Conservation (phyloP, 2,888 invertebrate genomes). For the Heterodera filipjevi region DNA sequence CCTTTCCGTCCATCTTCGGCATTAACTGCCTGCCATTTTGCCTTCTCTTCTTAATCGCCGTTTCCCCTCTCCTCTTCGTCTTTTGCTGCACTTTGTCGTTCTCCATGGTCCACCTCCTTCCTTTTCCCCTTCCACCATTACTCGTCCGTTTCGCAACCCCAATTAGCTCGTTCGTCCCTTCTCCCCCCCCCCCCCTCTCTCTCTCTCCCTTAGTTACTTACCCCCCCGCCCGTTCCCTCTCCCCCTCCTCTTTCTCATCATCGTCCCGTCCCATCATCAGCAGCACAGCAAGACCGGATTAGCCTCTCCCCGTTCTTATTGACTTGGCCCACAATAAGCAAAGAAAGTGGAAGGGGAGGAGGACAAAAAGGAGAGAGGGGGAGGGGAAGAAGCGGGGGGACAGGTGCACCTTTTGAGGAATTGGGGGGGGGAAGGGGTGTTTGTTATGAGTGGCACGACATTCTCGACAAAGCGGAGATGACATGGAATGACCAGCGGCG, state of each 20-base stretch:
- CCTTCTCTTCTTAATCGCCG: too few species aligned
- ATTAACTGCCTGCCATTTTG: too few species aligned
- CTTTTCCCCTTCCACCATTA: neutral
- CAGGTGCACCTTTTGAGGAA: conserved; percentile 4
- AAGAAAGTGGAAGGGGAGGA: conserved; percentile 3
- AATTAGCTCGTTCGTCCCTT: neutral
- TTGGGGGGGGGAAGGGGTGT: neutral
- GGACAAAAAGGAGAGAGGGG: neutral
- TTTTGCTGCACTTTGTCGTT: too few species aligned
- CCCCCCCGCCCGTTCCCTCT: too few species aligned
- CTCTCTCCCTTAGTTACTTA: too few species aligned
- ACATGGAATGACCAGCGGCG: neutral
- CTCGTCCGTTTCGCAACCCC: conserved; percentile 11
- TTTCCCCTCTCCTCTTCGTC: too few species aligned
- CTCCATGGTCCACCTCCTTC: too few species aligned
- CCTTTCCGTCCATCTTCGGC: too few species aligned
- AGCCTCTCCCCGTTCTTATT: neutral
- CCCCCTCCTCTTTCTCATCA: neutral
- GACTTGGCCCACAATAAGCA: conserved; percentile 6
- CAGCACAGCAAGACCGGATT: neutral
- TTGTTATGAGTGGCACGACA: conserved; percentile 7
- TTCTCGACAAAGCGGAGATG: neutral
- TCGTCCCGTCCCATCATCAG: neutral
- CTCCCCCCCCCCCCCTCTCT: too few species aligned
- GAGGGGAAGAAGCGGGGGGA: neutral